These are phyloP conservation scores for Strigamia transsilvanica DNA, from an alignment of 2,888 invertebrate genomes.

Conservation along the genomic window DNA sequence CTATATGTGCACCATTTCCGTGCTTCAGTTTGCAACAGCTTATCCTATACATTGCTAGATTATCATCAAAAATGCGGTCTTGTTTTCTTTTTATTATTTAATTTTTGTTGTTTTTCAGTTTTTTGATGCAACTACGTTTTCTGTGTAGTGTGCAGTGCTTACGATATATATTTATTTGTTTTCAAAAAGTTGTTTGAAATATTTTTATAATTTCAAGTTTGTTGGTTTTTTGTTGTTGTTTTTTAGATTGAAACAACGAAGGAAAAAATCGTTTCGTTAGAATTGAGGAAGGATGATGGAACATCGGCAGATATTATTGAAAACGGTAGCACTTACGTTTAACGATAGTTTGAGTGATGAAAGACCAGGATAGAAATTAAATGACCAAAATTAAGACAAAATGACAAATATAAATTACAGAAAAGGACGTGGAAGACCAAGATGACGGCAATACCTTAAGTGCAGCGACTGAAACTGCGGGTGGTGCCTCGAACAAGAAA, in stretches of 20 bases:
- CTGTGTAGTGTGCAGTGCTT: not conserved
- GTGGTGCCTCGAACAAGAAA: not conserved
- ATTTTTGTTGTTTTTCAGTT: too few species aligned
- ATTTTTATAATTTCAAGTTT: not conserved
- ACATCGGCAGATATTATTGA: not conserved
- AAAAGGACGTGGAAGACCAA: not conserved
- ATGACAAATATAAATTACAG: not conserved
- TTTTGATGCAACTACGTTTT: not conserved
- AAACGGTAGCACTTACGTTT: constrained; percentile 4
- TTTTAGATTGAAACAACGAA: constrained; percentile 86
- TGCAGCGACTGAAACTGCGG: not conserved
- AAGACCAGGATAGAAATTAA: not conserved
- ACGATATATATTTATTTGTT: not conserved
- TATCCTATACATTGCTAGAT: not conserved
- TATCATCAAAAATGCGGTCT: too few species aligned
- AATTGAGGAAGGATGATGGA: constrained; percentile 68
- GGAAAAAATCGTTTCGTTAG: constrained; percentile 89
- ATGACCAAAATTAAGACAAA: not conserved
- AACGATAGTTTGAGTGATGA: not conserved
- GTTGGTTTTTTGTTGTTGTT: too few species aligned
- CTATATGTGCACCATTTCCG: not conserved
- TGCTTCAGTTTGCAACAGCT: not conserved
- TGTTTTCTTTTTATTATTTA: too few species aligned
- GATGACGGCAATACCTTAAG: not conserved
- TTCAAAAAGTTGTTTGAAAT: not conserved